Evolutionary conservation across 2,888 invertebrate species (phyloP), one percentile per base, ranked within the genome.

Genomic region (Linnaemya vulpina): DNA sequence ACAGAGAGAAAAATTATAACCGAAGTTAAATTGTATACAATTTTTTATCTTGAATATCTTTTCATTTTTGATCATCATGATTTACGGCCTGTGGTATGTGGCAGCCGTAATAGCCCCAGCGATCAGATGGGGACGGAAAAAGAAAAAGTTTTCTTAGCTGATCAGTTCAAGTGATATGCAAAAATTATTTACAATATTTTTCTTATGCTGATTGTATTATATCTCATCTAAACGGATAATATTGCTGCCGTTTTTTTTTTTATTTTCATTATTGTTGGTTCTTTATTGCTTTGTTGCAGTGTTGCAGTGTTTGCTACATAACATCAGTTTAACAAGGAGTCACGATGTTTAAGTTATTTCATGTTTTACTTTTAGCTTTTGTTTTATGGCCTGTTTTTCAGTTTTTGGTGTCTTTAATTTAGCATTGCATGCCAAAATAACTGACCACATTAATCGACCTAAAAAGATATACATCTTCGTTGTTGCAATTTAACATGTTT

Each of bases 401-500:
- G 76, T 74, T 60, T 79, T 82, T 70, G 84, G 73, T 80, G 84
- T 84, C 68, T 62, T 73, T 65, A 75, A 75, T 80, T 81, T 63
- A 70, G 81, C 84, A 68, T 70, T 78, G 84, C 79, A 74, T 81
- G 86, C 71, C 71, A 80, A 63, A 83, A 73, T 75, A 81, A 78
- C 86, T 78, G 81, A 78, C 75, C 79, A 74, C 86, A 84, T 82
- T 85, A 85, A 85, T 82, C 85, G 85, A 85, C 85, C 85, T 40
- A 85, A 81, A 85, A 85, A 85, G 85, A 85, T 85, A 85, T 78
- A 43, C 81, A 85, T 85, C 85, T 85, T 82, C 25, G 71, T 71
- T 53, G 80, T 77, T 43, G 70, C 68, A 67, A 60, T 73, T 77
- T 81, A 74, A 78, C 85, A 82, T 82, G 81, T 85, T 74, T 22